Percentiles rank a stretch among this genome's conserved stretches.
phyloP scores from a whole-genome alignment of 2,113 vertebrate species.

The Mesocricetus auratus region DNA sequence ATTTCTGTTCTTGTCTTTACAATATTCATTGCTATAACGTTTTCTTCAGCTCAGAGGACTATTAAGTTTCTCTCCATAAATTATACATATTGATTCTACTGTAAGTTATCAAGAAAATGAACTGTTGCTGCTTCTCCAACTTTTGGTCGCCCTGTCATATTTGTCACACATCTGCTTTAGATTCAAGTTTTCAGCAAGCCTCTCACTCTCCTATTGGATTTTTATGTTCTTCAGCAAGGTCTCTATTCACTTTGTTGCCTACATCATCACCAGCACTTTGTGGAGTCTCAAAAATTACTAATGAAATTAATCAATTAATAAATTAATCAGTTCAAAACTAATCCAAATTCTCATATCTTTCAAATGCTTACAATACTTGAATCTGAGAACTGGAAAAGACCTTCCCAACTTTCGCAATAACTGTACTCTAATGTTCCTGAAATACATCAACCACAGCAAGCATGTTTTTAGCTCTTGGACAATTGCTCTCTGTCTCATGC shows the following conservation, averaged over 20 bases:
- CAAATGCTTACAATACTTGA: conserved; percentile 5
- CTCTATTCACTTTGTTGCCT: background rate
- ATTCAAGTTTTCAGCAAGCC: background rate
- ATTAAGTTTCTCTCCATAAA: background rate
- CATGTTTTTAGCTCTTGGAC: background rate
- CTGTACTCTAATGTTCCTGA: background rate
- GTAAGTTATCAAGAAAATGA: background rate
- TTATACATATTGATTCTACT: background rate
- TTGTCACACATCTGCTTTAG: background rate
- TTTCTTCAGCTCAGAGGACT: background rate
- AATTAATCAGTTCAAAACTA: background rate
- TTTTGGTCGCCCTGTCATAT: background rate
- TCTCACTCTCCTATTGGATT: background rate
- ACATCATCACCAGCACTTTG: background rate
- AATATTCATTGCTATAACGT: background rate
- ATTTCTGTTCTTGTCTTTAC: background rate
- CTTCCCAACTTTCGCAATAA: background rate
- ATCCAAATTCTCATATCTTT: background rate
- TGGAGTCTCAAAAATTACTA: background rate
- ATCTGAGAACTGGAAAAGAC: background rate
- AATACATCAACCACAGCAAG: background rate
- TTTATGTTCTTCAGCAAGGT: background rate
- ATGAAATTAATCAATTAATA: conserved; percentile 1
- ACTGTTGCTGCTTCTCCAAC: background rate
- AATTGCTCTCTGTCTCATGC: background rate